A percentile compares a stretch with the other conserved stretches of the same genome.
Evolutionary conservation across 2,888 invertebrate genomes (phyloP).

Genomic region (Dynastes hyllus): DNA sequence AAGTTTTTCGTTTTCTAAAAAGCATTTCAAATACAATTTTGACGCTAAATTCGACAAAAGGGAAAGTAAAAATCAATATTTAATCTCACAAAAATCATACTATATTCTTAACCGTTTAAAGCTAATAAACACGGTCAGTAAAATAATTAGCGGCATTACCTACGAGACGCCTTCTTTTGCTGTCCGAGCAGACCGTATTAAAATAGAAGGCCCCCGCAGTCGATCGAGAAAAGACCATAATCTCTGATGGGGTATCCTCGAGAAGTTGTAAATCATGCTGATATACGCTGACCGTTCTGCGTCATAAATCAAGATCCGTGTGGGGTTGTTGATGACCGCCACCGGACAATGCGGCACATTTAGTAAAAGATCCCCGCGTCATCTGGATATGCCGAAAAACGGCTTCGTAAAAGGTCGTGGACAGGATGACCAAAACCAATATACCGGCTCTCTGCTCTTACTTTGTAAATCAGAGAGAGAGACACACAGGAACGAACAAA

Average conservation of each 20-base stretch:
- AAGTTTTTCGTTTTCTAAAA: no score
- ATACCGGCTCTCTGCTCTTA: conserved; percentile 28
- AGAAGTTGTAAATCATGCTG: conserved; percentile 65
- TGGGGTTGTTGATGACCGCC: conserved; percentile 68
- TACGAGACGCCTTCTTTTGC: conserved; percentile 42
- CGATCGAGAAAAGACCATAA: conserved; percentile 53
- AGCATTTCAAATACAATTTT: neutral
- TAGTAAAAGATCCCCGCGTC: conserved; percentile 58
- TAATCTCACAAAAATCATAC: neutral
- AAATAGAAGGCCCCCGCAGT: conserved; percentile 29
- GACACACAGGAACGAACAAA: neutral
- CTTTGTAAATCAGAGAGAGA: neutral
- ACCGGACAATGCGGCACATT: conserved; percentile 67
- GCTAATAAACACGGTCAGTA: conserved; percentile 33
- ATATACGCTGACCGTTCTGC: conserved; percentile 55
- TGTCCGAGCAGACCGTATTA: conserved; percentile 16
- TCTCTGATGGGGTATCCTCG: conserved; percentile 48
- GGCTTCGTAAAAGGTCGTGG: conserved; percentile 39
- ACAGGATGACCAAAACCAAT: conserved; percentile 41
- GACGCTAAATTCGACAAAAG: neutral
- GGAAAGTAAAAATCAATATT: neutral
- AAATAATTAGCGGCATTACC: conserved; percentile 45
- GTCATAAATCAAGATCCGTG: conserved; percentile 65
- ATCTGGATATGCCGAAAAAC: conserved; percentile 50
- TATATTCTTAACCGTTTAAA: neutral